Evolutionary conservation across 2,797 vertebrate species (phyloP).

Genomic region (Chiroxiphia lanceolata): DNA sequence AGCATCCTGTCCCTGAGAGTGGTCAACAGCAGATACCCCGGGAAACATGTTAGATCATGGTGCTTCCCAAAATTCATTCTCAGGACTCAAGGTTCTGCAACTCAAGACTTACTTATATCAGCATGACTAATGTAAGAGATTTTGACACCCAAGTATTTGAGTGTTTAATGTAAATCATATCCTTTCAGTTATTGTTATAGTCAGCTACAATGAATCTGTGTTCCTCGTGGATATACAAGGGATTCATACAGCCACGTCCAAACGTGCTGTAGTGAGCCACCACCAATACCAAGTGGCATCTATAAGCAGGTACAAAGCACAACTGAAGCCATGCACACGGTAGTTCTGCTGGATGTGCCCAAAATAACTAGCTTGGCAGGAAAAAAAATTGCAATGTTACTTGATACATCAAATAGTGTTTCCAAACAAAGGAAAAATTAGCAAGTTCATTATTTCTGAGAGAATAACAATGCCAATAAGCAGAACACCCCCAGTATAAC

Average conservation of each 20-base stretch:
- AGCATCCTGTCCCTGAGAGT: neutral
- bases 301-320: neutral
- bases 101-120: neutral
- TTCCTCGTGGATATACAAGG: neutral
- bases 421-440: neutral
- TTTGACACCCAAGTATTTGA: neutral
- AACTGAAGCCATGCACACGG: neutral
- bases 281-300: neutral
- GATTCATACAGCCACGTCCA: neutral
- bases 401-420: neutral
- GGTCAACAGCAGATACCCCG: neutral
- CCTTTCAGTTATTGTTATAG: neutral
- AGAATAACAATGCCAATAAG: neutral
- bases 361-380: neutral
- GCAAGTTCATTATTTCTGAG: neutral
- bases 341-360: neutral
- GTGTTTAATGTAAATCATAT: neutral
- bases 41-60: neutral
- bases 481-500: neutral
- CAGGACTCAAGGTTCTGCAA: neutral
- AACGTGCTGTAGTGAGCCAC: neutral
- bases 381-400: neutral
- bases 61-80: neutral
- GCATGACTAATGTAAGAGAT: neutral
- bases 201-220: neutral